Percentiles rank a stretch among this genome's conserved stretches.
These are phyloP conservation scores for Scolanthus callimorphus DNA, from an alignment of 92 coral and sea anemone genomes.

Conservation along the genomic window DNA sequence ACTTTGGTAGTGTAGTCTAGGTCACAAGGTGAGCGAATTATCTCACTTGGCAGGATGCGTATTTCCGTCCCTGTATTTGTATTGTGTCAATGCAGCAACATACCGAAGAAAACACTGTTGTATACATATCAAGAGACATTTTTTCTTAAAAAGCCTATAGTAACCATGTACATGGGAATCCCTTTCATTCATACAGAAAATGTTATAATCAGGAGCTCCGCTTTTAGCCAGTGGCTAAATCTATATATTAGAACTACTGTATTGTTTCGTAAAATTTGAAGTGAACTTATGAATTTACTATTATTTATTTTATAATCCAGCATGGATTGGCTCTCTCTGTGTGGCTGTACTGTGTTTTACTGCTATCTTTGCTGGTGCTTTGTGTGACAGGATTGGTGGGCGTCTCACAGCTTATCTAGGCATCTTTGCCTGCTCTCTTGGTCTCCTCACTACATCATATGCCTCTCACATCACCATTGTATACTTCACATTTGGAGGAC, in stretches of 20 bases:
- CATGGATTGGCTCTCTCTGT: constrained; percentile 4
- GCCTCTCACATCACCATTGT: constrained; percentile 13
- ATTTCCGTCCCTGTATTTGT: too few relatives aligned
- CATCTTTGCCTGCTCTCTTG: constrained; percentile 10
- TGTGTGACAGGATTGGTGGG: background rate
- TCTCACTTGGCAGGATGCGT: too few relatives aligned
- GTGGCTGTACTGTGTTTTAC: background rate
- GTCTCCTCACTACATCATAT: constrained; percentile 24
- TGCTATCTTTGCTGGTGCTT: background rate
- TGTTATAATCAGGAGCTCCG: background rate
- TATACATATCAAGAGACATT: too few relatives aligned
- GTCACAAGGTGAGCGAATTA: too few relatives aligned
- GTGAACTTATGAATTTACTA: background rate
- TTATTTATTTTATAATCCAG: background rate
- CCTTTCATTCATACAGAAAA: background rate
- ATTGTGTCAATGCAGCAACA: too few relatives aligned
- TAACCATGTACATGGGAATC: too few relatives aligned
- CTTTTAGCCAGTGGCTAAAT: background rate
- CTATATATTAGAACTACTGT: too few relatives aligned
- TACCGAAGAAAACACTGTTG: too few relatives aligned
- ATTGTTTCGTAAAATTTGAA: background rate
- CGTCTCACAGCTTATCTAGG: constrained; percentile 6
- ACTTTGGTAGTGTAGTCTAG: too few relatives aligned
- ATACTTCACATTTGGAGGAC: constrained; percentile 22
- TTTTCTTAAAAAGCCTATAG: too few relatives aligned